Percentiles rank a stretch among this genome's conserved stretches.
Evolutionary conservation across 2,797 vertebrate genomes (phyloP).

Genomic region (Pipistrellus pipistrellus): DNA sequence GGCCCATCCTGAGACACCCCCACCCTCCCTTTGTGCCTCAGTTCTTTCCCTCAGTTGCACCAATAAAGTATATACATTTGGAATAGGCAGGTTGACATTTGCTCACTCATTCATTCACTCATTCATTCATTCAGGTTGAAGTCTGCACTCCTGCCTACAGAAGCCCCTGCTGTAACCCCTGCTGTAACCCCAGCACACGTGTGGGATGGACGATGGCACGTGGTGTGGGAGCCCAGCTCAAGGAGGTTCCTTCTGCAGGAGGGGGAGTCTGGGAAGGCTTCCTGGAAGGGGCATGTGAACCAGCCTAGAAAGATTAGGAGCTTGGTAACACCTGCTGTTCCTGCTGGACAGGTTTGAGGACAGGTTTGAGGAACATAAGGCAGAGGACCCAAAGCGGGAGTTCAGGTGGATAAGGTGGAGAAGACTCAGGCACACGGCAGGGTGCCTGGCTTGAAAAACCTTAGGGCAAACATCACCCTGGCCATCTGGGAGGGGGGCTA

Average conservation of each 20-base stretch:
- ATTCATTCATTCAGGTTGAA: not conserved
- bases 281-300: not conserved
- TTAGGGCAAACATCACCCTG: too few species aligned
- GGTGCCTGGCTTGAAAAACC: too few species aligned
- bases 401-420: too few species aligned
- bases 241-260: not conserved
- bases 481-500: too few species aligned
- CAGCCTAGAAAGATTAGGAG: too few species aligned
- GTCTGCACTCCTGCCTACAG: not conserved
- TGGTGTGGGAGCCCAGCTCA: accelerated
- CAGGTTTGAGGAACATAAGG: not conserved
- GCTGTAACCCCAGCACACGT: too few species aligned
- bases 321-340: not conserved
- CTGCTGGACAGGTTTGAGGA: not conserved
- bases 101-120: not conserved
- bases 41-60: not conserved
- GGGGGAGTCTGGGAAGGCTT: not conserved
- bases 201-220: accelerated
- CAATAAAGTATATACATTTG: conserved; percentile 45
- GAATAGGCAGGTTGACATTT: too few species aligned
- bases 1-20: too few species aligned
- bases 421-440: too few species aligned
- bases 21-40: accelerated
- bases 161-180: not conserved
- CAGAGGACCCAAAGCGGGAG: too few species aligned